Evolutionary conservation across 1,140 invertebrate genomes (phyloP).

Genomic region (Sitobion miscanthi): DNA sequence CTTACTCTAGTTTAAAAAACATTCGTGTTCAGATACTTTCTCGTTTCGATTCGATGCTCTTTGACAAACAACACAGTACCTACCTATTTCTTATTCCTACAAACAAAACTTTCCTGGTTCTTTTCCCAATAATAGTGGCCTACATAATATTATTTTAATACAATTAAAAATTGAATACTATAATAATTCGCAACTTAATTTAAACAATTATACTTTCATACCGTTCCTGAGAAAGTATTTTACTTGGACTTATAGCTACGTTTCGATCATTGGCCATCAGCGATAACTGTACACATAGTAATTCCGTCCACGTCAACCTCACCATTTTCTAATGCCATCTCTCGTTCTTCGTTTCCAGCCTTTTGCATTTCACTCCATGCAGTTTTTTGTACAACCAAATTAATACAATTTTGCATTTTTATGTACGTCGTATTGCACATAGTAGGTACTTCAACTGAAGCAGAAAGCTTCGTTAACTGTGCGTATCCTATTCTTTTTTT

Average conservation of each 20-base stretch:
- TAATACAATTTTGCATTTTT: neutral
- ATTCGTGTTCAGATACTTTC: neutral
- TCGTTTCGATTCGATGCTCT: neutral
- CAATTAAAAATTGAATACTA: neutral
- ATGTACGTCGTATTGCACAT: neutral
- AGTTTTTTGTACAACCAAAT: neutral
- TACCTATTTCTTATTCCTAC: constrained; percentile 62
- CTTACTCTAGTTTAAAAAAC: constrained; percentile 59
- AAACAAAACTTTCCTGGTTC: constrained; percentile 61
- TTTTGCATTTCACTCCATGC: neutral
- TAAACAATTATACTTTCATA: neutral
- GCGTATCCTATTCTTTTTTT: neutral
- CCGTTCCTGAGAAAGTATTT: neutral
- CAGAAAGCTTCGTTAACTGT: neutral
- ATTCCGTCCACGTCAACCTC: neutral
- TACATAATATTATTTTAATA: neutral
- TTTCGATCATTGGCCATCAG: too few species aligned
- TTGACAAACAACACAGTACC: constrained; percentile 60
- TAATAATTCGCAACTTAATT: neutral
- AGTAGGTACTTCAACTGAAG: neutral
- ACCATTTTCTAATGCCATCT: neutral
- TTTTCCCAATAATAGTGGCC: constrained; percentile 60
- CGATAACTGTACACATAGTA: too few species aligned
- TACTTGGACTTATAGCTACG: neutral
- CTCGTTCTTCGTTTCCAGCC: neutral